Evolutionary conservation across 2,797 vertebrate species (phyloP), one percentile per base, ranked within the genome.

Genomic region (Takifugu rubripes): DNA sequence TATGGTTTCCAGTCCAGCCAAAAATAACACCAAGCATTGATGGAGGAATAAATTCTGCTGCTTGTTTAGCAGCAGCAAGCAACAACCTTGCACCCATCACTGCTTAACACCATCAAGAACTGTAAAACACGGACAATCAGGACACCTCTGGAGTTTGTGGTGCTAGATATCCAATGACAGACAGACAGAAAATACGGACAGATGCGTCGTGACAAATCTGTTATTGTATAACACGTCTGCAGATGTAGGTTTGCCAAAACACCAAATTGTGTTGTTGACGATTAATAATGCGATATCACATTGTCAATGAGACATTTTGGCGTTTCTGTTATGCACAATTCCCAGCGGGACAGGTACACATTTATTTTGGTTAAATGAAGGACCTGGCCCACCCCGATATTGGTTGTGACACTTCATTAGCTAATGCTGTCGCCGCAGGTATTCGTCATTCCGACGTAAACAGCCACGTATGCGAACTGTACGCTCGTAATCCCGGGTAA

Each of bases 21-120:
- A 89, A 92, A 91, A 92, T 89, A 91, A 88, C 86, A 84, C 54
- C 75, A 68, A 77, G 76, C 81, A 83, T 84, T 79, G 72, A 85
- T 78, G 77, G 70, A 83, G 82, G 60, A 69, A 78, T 58, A 56
- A 54, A 46, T 54, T 72, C 63, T 49, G 59, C 52, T 16, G 71
- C 66, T 25, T 68, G 59, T 49, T 52, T 58, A 66, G 43, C 51
- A 70, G 21, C 54, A 54, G 56, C 49, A 46, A 61, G 58, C 55
- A 64, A 62, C 52, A 31, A 51, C 45, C 3, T 56, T 0, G 0
- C 50, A 64, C 50, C 29, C 33, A 60, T 42, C 6, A 43, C 47
- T 21, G 42, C 25, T 26, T 9, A 25, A 25, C 21, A 46, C 5
- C 16, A 45, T 45, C 43, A 29, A 12, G 44, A 24, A 21, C 1